Base-by-base conservation (phyloP, 2,888 invertebrate genomes). In the Tipula lateralis region DNA sequence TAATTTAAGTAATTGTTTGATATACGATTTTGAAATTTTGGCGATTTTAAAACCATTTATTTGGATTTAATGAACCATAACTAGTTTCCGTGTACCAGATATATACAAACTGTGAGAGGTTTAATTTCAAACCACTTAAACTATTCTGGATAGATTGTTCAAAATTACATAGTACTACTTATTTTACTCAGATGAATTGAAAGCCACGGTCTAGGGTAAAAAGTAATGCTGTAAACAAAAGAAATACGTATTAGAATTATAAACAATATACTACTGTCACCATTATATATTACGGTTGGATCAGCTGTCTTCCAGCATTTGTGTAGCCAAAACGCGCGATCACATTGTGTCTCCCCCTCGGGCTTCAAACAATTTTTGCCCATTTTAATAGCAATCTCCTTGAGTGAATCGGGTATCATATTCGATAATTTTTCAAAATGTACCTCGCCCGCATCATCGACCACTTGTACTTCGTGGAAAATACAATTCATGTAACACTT, bases 401-500 rank as follows among this genome's bases (percentile, higher is more conserved):
- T 87, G 66, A 88, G 84, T 19, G 86, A 86, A 2, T 86, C 86
- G 1, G 88, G 88, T 30, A 88, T 39, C 9, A 86, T 84, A 19
- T 86, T 86, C 19, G 86, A 86, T 1, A 88, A 85, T 19, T 87
- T 88, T 13, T 88, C 88, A 83, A 88, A 87, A 84, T 88, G 88
- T 29, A 88, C 86, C 84, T 88, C 88, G 5, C 88, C 88, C 44
- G 87, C 86, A 82, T 88, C 88, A 84, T 88, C 87, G 34, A 88
- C 87, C 39, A 88, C 87, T 85, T 87, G 85, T 0, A 86, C 84
- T 84, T 88, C 87, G 85, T 88, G 87, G 84, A 88, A 88, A 30
- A 88, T 82, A 85, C 88, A 88, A 85, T 88, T 87, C 88, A 88
- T 88, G 84, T 88, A 88, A 85, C 88, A 88, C 86, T 88, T 88